Evolutionary conservation across 37 sponge, comb jelly and placozoan species (phyloP).

Genomic region (Beroe ovata): DNA sequence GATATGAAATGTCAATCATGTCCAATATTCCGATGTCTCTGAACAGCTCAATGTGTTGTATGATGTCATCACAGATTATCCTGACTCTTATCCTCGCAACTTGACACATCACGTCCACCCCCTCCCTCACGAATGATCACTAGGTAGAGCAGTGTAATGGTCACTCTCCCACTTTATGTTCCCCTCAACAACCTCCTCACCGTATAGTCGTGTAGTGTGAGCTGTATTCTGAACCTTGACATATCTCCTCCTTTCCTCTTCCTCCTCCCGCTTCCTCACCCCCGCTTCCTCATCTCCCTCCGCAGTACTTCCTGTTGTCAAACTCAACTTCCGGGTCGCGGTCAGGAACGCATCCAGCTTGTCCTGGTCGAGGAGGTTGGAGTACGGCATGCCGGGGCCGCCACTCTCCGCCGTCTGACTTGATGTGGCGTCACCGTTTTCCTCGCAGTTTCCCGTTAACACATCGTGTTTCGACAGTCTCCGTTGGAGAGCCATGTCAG

Average conservation of each 20-base stretch:
- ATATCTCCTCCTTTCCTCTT: constrained; percentile 15
- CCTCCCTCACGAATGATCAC: background rate
- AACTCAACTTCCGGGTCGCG: constrained; percentile 6
- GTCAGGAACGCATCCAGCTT: constrained; percentile 9
- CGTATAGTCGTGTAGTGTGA: background rate
- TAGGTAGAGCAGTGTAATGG: background rate
- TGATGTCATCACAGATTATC: too few relatives aligned
- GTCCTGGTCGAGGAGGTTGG: constrained; percentile 37
- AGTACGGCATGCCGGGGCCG: background rate
- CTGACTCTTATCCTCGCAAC: too few relatives aligned
- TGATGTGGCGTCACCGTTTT: background rate
- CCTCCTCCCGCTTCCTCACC: background rate
- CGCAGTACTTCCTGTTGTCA: background rate
- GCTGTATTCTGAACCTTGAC: background rate
- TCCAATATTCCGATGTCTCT: too few relatives aligned
- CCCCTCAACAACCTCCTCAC: background rate
- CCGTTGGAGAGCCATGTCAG: background rate
- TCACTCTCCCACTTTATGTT: constrained; percentile 22
- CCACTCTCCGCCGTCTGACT: background rate
- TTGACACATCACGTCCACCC: too few relatives aligned
- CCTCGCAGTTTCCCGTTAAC: background rate
- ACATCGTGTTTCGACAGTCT: constrained; percentile 41
- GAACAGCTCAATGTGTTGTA: too few relatives aligned
- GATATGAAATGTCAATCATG: too few relatives aligned
- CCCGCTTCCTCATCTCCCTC: background rate